phyloP scores from a whole-genome alignment of 2,113 vertebrate species.

The Pavo muticus region DNA sequence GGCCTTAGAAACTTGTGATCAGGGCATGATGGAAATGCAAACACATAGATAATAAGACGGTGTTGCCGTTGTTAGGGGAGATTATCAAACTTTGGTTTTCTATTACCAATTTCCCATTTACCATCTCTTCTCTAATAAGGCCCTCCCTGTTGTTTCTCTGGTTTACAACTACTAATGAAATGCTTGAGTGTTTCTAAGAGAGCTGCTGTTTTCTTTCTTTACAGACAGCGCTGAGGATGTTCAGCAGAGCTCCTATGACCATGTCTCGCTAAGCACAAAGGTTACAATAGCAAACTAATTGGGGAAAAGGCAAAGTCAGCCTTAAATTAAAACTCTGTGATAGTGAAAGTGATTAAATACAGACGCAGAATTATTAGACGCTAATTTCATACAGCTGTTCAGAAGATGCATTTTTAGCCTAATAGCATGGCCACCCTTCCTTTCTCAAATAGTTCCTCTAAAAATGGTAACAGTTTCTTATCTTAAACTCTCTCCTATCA shows the following conservation, averaged over 20 bases:
- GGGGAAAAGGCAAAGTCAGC: not conserved
- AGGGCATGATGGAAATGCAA: not conserved
- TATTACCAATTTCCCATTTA: slow-evolving; percentile 27
- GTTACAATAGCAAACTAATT: not conserved
- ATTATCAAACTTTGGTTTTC: slow-evolving; percentile 19
- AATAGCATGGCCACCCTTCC: not conserved
- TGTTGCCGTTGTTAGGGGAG: not conserved
- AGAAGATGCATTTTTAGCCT: not conserved
- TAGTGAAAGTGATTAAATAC: slow-evolving; percentile 30
- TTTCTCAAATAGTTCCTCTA: not conserved
- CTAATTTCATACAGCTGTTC: not conserved
- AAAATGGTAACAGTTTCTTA: not conserved
- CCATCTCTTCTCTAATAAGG: not conserved
- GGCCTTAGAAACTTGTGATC: not conserved
- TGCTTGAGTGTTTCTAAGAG: slow-evolving; percentile 16
- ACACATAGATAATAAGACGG: not conserved
- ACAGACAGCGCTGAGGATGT: not conserved
- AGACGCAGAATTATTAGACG: not conserved
- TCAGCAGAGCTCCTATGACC: not conserved
- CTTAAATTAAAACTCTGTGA: slow-evolving; percentile 35
- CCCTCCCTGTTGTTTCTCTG: not conserved
- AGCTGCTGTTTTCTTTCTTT: slow-evolving; percentile 11
- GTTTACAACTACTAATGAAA: slow-evolving; percentile 16
- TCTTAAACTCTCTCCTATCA: not conserved
- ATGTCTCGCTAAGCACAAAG: not conserved